Conservation (phyloP, 2,888 invertebrate genomes). For the Tipula vernalis region DNA sequence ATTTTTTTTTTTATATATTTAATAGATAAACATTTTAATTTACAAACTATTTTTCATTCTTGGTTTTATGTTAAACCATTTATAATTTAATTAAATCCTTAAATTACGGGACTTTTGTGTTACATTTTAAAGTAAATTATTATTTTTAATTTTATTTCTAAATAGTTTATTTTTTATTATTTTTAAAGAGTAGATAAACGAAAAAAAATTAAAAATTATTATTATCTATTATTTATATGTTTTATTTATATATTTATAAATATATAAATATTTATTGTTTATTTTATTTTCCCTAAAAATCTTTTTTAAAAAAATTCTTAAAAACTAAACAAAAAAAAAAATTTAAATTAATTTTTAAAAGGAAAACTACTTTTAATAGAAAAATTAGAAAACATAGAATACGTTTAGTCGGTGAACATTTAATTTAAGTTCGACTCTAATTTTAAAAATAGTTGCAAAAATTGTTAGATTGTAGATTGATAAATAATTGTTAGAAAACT, state of each 20-base stretch:
- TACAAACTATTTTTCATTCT: not conserved
- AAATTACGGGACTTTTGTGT: not conserved
- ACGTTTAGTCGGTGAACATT: not conserved
- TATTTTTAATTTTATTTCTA: not conserved
- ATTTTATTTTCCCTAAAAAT: not conserved
- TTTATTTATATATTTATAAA: not conserved
- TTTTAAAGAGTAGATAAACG: not conserved
- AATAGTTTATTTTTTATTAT: not conserved
- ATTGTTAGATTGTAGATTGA: not conserved
- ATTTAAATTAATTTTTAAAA: not conserved
- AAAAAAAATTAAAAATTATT: not conserved
- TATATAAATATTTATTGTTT: not conserved
- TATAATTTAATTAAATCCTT: not conserved
- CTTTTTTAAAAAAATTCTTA: not conserved
- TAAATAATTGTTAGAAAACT: not conserved
- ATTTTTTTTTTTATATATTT: not conserved
- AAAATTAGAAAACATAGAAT: not conserved
- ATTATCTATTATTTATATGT: not conserved
- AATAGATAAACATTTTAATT: not conserved
- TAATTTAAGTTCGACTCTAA: not conserved
- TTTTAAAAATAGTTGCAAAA: not conserved
- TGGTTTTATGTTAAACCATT: not conserved
- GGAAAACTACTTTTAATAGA: not conserved
- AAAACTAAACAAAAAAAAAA: not conserved
- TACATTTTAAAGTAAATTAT: not conserved